phyloP scores from a whole-genome alignment of 2,888 invertebrate genomes.

The Leucophora obtusa region DNA sequence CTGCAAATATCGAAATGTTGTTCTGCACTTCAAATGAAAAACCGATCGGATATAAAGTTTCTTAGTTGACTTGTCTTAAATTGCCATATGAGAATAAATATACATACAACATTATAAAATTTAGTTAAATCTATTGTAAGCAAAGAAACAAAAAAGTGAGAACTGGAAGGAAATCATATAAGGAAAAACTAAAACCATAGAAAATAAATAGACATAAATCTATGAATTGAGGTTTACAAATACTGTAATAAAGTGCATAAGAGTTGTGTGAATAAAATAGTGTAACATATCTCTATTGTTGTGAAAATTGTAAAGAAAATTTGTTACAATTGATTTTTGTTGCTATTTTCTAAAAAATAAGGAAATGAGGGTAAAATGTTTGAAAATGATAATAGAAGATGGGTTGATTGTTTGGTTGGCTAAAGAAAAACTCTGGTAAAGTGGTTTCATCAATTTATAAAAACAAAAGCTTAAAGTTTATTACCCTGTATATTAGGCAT shows the following conservation, averaged over 20 bases:
- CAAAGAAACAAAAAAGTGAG: neutral
- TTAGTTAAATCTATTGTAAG: neutral
- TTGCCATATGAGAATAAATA: neutral
- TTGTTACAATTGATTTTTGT: conserved; percentile 35
- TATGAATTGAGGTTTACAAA: conserved; percentile 22
- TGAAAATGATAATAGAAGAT: neutral
- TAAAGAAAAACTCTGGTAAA: neutral
- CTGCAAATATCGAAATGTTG: neutral
- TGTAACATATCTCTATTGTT: neutral
- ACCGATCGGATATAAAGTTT: conserved; percentile 11
- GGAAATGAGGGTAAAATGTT: conserved; percentile 25
- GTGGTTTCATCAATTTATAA: conserved; percentile 8
- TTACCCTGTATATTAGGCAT: neutral
- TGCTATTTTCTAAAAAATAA: neutral
- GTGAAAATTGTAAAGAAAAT: conserved; percentile 1
- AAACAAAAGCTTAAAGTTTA: conserved; percentile 38
- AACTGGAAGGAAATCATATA: neutral
- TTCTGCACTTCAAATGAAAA: neutral
- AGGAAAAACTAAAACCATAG: neutral
- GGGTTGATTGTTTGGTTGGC: neutral
- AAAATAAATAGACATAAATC: conserved; percentile 16
- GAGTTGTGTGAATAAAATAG: neutral
- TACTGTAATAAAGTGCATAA: neutral
- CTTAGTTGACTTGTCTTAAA: neutral
- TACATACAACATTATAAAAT: neutral